Evolutionary conservation across 2,797 vertebrate genomes (phyloP).

Genomic region (Mus spretus): DNA sequence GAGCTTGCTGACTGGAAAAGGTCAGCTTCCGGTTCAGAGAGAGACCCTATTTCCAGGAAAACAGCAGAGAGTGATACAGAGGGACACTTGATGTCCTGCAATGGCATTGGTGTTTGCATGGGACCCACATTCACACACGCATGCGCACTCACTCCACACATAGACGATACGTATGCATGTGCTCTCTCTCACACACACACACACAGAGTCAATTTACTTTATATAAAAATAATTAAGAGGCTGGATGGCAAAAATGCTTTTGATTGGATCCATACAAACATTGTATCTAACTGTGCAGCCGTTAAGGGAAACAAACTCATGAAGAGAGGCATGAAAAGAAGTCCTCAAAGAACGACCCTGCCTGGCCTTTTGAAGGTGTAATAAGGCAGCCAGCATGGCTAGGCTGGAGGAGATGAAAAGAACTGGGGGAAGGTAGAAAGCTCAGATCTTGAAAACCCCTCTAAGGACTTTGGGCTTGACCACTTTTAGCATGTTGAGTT

Average conservation of each 20-base stretch:
- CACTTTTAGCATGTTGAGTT: not conserved
- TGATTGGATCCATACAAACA: not conserved
- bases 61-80: not conserved
- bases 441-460: not conserved
- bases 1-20: not conserved
- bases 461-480: constrained; percentile 3
- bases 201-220: not conserved
- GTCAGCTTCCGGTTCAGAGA: not conserved
- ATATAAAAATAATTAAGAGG: not conserved
- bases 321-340: not conserved
- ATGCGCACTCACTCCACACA: not conserved
- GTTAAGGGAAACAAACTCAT: not conserved
- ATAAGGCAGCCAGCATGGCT: not conserved
- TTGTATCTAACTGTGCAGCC: not conserved
- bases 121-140: not conserved
- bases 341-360: too few relatives aligned
- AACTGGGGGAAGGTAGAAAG: not conserved
- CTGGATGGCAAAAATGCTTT: not conserved
- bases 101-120: not conserved
- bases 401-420: not conserved
- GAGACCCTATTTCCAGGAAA: not conserved
- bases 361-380: not conserved
- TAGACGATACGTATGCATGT: not conserved
- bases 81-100: not conserved
- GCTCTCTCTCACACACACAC: not conserved